Conservation (phyloP, 2,888 invertebrate species). For the Leucoptera coffeella region DNA sequence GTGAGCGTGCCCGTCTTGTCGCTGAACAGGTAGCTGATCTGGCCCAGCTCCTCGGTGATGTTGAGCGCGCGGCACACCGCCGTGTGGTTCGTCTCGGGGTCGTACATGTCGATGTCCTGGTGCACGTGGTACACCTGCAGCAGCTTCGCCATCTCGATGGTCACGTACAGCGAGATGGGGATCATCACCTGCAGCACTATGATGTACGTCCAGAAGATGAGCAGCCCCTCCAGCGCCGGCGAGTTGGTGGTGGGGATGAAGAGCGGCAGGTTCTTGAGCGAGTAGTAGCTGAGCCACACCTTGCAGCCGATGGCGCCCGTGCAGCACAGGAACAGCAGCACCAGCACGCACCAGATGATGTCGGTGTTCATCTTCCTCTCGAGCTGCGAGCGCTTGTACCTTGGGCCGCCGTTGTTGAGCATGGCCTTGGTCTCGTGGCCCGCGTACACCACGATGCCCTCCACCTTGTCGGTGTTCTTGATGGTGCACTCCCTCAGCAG, state of each 20-base stretch:
- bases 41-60: conserved; percentile 95
- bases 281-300: conserved; percentile 68
- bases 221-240: conserved; percentile 67
- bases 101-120: conserved; percentile 82
- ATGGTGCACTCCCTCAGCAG: conserved; percentile 88
- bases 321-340: conserved; percentile 82
- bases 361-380: conserved; percentile 94
- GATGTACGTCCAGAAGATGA: conserved; percentile 92
- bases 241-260: conserved; percentile 60
- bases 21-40: conserved; percentile 84
- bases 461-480: conserved; percentile 94
- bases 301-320: conserved; percentile 89
- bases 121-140: conserved; percentile 94
- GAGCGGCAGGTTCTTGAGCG: conserved; percentile 49
- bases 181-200: conserved; percentile 97
- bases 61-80: conserved; percentile 86
- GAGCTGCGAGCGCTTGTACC: conserved; percentile 86
- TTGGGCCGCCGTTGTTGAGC: conserved; percentile 93
- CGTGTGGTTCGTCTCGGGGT: conserved; percentile 71
- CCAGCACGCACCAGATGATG: conserved; percentile 93
- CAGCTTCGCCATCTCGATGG: conserved; percentile 93
- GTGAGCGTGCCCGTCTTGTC: conserved; percentile 98
- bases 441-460: conserved; percentile 95
- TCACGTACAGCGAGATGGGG: conserved; percentile 93
- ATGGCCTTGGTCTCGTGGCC: conserved; percentile 97